Conservation (phyloP, 2,113 vertebrate genomes). For the Corythoichthys intestinalis region DNA sequence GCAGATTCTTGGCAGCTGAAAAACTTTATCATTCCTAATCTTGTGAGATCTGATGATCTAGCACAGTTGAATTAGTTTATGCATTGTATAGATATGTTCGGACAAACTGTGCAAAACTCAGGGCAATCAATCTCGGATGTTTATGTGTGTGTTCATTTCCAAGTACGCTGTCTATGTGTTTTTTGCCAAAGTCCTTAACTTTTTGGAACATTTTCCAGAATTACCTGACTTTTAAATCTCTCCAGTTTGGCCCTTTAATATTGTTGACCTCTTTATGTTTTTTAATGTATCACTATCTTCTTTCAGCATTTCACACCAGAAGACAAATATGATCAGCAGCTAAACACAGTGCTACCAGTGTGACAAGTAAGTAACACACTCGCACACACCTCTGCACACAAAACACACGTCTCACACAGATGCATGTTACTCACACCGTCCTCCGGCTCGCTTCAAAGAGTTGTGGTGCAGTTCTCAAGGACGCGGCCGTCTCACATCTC, state of each 20-base stretch:
- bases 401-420: conserved; percentile 70
- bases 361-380: not conserved
- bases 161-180: not conserved
- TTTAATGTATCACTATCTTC: not conserved
- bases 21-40: not conserved
- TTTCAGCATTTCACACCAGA: not conserved
- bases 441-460: conserved; percentile 92
- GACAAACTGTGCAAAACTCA: not conserved
- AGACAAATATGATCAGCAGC: not conserved
- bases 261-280: not conserved
- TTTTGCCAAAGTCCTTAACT: not conserved
- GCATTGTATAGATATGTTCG: not conserved
- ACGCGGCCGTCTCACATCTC: conserved; percentile 86
- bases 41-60: not conserved
- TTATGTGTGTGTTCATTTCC: not conserved
- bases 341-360: conserved; percentile 3
- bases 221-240: not conserved
- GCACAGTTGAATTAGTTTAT: not conserved
- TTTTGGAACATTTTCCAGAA: not conserved
- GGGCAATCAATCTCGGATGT: not conserved
- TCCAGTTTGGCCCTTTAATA: not conserved
- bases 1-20: not conserved
- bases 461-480: conserved; percentile 98
- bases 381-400: not conserved
- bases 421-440: conserved; percentile 90